A percentile compares a stretch with the other conserved stretches of the same genome.
phyloP scores from a whole-genome alignment of 2,888 invertebrate genomes.

The Tryphoninae sp. region DNA sequence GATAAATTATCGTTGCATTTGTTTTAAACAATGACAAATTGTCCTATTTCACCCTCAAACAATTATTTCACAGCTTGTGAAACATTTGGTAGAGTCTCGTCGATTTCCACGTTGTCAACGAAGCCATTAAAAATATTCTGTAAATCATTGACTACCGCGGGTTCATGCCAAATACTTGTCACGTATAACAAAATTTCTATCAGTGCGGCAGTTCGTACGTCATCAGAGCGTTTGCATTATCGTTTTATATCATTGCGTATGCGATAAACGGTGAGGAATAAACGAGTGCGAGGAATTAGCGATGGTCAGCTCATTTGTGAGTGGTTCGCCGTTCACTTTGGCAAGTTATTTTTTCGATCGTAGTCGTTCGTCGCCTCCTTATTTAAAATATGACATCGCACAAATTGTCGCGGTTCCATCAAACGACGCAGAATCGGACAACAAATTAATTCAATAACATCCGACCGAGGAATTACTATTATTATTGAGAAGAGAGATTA shows the following conservation, averaged over 20 bases:
- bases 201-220: background rate
- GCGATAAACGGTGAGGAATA: background rate
- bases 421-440: too few species aligned
- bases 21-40: background rate
- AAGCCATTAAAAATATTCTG: background rate
- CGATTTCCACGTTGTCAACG: background rate
- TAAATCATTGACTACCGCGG: background rate
- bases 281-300: conserved; percentile 31
- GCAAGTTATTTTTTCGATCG: background rate
- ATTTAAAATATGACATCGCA: background rate
- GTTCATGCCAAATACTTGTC: background rate
- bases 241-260: background rate
- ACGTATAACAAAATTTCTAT: background rate
- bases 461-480: too few species aligned
- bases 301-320: conserved; percentile 38
- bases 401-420: background rate
- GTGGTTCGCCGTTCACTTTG: background rate
- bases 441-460: too few species aligned
- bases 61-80: background rate
- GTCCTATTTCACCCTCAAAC: background rate
- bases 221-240: background rate
- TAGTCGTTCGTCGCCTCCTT: background rate
- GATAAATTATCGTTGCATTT: background rate
- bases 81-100: background rate
- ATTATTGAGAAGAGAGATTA: too few species aligned